Conservation (phyloP, 2,888 invertebrate species). For the Tetragonula carbonaria region DNA sequence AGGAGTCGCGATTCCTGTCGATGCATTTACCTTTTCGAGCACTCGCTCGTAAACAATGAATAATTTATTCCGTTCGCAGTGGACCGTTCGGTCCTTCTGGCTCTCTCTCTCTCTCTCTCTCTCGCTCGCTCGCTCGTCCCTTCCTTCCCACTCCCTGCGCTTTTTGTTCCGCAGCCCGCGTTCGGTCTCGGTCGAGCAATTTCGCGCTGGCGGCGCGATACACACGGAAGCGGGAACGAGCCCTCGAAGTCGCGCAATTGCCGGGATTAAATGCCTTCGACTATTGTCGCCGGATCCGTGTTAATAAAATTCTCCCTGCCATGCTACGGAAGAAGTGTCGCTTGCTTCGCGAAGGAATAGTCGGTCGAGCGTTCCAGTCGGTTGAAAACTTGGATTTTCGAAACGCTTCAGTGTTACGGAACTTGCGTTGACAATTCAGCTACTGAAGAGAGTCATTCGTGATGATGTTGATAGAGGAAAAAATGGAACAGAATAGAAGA, state of each 20-base stretch:
- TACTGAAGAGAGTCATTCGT: background rate
- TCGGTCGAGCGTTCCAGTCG: too few species aligned
- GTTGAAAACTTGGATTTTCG: background rate
- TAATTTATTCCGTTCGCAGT: conserved; percentile 65
- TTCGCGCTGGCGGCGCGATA: conserved; percentile 32
- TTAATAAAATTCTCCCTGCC: conserved; percentile 49
- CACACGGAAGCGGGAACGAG: conserved; percentile 49
- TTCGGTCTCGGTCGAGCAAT: conserved; percentile 43
- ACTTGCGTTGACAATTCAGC: conserved; percentile 7
- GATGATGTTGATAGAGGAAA: background rate
- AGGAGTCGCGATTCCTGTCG: conserved; percentile 42
- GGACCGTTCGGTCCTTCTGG: conserved; percentile 25
- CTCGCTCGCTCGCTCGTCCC: background rate
- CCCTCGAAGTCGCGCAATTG: conserved; percentile 55
- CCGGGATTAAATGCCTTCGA: conserved; percentile 53
- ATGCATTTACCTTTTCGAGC: conserved; percentile 59
- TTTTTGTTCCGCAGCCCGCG: conserved; percentile 11
- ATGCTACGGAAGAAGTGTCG: conserved; percentile 4
- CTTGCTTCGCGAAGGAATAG: conserved; percentile 41
- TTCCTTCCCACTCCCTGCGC: background rate
- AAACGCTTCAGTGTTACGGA: background rate
- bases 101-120: background rate
- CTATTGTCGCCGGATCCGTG: conserved; percentile 48
- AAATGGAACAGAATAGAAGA: background rate
- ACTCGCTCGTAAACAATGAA: conserved; percentile 68